Evolutionary conservation across 2,888 invertebrate genomes (phyloP).

Genomic region (Deilephila elpenor): DNA sequence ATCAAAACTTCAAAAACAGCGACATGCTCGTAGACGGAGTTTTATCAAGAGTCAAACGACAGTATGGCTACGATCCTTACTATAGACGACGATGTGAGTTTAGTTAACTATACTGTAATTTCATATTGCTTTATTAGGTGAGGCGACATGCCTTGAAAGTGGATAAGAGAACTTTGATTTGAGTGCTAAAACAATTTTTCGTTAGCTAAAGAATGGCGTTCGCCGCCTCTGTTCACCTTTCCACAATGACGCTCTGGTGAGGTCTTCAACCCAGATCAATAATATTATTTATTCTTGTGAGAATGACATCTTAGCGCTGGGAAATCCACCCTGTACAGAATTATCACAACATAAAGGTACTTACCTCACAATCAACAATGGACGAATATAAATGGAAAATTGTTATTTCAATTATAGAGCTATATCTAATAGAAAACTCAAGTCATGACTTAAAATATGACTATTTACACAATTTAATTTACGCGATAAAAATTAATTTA

Average conservation of each 20-base stretch:
- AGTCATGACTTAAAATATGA: not conserved
- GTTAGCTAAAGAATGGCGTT: no score
- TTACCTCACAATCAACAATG: constrained; percentile 33
- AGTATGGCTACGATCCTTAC: constrained; percentile 48
- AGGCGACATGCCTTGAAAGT: no score
- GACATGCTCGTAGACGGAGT: constrained; percentile 40
- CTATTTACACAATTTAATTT: no score
- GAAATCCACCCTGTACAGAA: not conserved
- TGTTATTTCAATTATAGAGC: constrained; percentile 33
- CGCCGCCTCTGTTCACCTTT: no score
- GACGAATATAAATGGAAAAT: constrained; percentile 30
- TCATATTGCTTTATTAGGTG: not conserved
- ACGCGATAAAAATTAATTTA: no score
- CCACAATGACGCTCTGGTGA: no score
- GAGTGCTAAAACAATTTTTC: no score
- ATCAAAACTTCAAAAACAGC: constrained; percentile 43
- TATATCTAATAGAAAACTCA: not conserved
- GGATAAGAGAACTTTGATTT: no score
- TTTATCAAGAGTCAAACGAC: constrained; percentile 56
- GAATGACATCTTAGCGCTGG: not conserved
- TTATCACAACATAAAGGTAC: not conserved
- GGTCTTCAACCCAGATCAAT: no score
- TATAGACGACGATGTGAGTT: constrained; percentile 37
- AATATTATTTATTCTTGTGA: no score
- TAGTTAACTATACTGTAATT: not conserved